phyloP scores from a whole-genome alignment of 2,113 vertebrate species.

The Amblyopsis rosae region DNA sequence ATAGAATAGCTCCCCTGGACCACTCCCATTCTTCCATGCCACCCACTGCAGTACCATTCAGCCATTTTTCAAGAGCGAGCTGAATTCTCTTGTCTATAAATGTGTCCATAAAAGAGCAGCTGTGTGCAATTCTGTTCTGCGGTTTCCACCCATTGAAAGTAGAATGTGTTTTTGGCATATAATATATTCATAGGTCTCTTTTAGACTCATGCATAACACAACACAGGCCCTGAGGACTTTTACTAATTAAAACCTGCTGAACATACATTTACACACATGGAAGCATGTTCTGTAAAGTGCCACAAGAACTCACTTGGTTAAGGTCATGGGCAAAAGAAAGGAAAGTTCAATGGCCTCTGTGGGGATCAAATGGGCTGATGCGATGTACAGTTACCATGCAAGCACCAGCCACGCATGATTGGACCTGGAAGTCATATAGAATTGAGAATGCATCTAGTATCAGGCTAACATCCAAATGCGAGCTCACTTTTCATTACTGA shows the following conservation, averaged over 20 bases:
- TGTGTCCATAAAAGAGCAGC: constrained; percentile 42
- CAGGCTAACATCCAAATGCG: neutral
- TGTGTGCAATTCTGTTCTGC: constrained; percentile 5
- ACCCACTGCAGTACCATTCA: constrained; percentile 34
- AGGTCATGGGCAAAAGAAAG: constrained; percentile 32
- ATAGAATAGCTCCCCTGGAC: constrained; percentile 56
- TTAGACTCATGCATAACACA: constrained; percentile 59
- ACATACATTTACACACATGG: constrained; percentile 52
- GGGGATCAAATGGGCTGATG: constrained; percentile 53
- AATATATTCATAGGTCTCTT: constrained; percentile 66
- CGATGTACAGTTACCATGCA: constrained; percentile 51
- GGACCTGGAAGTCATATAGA: constrained; percentile 13
- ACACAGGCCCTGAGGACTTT: constrained; percentile 32
- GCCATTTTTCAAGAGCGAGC: constrained; percentile 54
- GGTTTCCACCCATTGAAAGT: constrained; percentile 23
- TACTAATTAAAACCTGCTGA: constrained; percentile 67
- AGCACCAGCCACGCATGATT: constrained; percentile 59
- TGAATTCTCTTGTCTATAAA: constrained; percentile 61
- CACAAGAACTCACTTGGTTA: constrained; percentile 23
- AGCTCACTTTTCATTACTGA: too few species aligned
- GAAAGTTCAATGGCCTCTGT: constrained; percentile 51
- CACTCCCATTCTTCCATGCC: neutral
- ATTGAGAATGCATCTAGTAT: constrained; percentile 3
- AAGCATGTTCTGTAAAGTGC: constrained; percentile 53
- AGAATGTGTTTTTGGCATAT: constrained; percentile 40